Conservation (phyloP, 2,113 vertebrate species). For the Petrocephalus zakoni region DNA sequence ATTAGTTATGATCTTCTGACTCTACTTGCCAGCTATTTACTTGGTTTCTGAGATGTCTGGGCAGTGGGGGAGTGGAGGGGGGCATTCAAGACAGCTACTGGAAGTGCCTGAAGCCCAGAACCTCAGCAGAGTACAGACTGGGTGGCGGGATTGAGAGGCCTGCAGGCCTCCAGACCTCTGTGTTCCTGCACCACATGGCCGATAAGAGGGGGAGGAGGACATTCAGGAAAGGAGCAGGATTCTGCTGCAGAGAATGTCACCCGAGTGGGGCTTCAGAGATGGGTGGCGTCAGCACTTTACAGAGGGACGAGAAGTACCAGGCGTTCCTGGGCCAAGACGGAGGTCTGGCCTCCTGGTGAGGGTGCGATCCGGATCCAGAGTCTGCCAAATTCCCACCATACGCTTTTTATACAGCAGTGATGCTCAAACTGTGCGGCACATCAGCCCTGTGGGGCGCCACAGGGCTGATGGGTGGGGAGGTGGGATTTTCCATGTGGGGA, state of each 20-base stretch:
- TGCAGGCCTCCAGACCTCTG: background rate
- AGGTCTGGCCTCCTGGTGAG: background rate
- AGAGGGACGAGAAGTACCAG: background rate
- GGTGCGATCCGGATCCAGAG: background rate
- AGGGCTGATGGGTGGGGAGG: too few species aligned
- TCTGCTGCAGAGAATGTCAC: background rate
- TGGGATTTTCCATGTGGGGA: too few species aligned
- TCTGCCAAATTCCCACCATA: background rate
- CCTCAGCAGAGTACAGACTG: background rate
- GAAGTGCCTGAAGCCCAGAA: too few species aligned
- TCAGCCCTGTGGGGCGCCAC: too few species aligned
- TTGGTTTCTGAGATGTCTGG: background rate
- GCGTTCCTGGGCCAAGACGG: background rate
- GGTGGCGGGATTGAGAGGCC: background rate
- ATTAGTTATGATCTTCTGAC: background rate
- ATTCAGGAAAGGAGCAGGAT: background rate
- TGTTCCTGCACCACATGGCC: background rate
- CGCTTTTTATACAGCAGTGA: background rate
- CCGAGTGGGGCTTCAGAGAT: background rate
- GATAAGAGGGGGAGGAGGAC: background rate
- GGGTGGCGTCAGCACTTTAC: background rate
- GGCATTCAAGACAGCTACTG: too few species aligned
- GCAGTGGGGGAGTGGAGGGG: too few species aligned
- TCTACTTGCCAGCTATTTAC: background rate
- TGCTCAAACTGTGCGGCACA: too few species aligned